Conservation (phyloP, 2,113 vertebrate genomes). For the Loxodonta africana region DNA sequence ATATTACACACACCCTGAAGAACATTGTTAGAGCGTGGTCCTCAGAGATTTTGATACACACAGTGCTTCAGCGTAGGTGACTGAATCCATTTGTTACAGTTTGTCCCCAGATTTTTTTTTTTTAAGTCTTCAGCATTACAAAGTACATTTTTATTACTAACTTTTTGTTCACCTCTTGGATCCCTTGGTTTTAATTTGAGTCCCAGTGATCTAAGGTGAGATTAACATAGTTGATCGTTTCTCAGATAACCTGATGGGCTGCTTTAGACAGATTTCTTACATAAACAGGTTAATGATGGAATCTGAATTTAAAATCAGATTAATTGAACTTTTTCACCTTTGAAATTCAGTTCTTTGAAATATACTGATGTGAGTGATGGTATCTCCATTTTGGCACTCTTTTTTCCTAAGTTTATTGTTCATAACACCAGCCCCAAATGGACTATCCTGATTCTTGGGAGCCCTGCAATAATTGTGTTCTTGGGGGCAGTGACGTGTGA, state of each 20-base stretch:
- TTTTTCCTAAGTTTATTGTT: not conserved
- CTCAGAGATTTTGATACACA: not conserved
- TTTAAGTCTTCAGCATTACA: not conserved
- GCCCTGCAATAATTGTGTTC: conserved; percentile 2
- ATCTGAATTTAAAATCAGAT: conserved; percentile 62
- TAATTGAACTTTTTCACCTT: not conserved
- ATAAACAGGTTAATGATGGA: not conserved
- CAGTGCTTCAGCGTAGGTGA: not conserved
- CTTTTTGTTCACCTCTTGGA: not conserved
- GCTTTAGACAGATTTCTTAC: not conserved
- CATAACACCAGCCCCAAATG: not conserved
- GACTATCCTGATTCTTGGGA: not conserved
- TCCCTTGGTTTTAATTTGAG: not conserved
- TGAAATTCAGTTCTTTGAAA: not conserved
- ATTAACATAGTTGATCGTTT: not conserved
- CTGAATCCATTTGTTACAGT: not conserved
- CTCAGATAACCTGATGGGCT: conserved; percentile 20
- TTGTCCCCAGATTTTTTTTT: not conserved
- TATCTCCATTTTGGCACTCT: not conserved
- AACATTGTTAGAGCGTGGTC: not conserved
- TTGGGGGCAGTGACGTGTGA: not conserved
- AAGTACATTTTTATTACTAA: too few species aligned
- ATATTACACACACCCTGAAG: conserved; percentile 2
- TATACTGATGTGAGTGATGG: not conserved
- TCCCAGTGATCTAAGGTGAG: not conserved